These are phyloP conservation scores for Caenorhabditis elegans DNA, from an alignment of 1,140 invertebrate genomes.

Conservation along the genomic window DNA sequence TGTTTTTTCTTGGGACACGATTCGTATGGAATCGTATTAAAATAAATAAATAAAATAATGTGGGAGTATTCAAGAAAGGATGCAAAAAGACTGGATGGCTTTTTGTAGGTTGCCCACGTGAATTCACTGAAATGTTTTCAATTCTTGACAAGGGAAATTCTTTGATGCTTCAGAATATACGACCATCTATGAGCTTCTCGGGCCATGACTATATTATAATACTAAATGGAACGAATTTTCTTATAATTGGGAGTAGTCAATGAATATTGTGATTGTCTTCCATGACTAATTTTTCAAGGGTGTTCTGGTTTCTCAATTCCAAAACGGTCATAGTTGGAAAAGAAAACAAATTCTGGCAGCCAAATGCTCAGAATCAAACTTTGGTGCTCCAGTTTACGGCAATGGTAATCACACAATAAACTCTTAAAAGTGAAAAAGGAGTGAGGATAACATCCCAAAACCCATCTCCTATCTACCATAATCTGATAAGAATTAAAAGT, in stretches of 20 bases:
- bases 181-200: slow-evolving; percentile 50
- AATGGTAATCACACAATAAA: too few relatives aligned
- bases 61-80: slow-evolving; percentile 54
- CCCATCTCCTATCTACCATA: too few relatives aligned
- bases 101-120: slow-evolving; percentile 55
- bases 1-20: slow-evolving; percentile 55
- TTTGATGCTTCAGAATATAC: slow-evolving; percentile 55
- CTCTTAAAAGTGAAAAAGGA: too few relatives aligned
- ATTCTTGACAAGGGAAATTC: slow-evolving; percentile 55
- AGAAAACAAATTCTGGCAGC: too few relatives aligned
- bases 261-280: slow-evolving; percentile 31
- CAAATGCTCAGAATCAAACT: too few relatives aligned
- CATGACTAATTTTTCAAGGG: too few relatives aligned
- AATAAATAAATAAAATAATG: slow-evolving; percentile 31
- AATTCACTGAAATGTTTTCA: slow-evolving; percentile 53
- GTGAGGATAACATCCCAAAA: too few relatives aligned
- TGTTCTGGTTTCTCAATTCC: too few relatives aligned
- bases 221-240: slow-evolving; percentile 50
- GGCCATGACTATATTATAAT: slow-evolving; percentile 48
- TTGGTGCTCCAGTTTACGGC: too few relatives aligned
- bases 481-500: too few relatives aligned
- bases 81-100: slow-evolving; percentile 47
- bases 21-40: too few relatives aligned
- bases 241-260: slow-evolving; percentile 53
- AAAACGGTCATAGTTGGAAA: too few relatives aligned